Evolutionary conservation across 2,888 invertebrate genomes (phyloP).

Genomic region (Deilephila porcellus): DNA sequence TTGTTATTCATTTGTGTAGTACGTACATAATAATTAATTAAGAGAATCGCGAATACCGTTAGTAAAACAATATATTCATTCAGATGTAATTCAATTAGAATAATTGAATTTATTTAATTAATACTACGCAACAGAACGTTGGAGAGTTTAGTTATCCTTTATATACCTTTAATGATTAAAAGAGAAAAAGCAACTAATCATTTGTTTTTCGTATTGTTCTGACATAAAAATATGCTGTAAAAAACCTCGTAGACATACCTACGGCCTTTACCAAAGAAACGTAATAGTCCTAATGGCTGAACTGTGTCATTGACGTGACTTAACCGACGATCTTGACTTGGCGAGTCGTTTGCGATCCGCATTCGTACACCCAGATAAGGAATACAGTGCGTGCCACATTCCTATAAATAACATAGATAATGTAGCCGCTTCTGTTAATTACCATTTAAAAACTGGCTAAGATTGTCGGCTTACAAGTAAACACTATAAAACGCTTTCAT

Average conservation of each 20-base stretch:
- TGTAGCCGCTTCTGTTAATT: constrained; percentile 51
- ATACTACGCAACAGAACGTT: too few relatives aligned
- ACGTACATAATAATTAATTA: not conserved
- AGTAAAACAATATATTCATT: too few relatives aligned
- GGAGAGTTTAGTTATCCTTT: too few relatives aligned
- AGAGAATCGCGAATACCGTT: not conserved
- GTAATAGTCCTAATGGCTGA: not conserved
- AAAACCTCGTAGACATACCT: not conserved
- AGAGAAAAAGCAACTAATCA: too few relatives aligned
- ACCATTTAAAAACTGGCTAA: constrained; percentile 53
- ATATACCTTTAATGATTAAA: too few relatives aligned
- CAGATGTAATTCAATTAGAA: too few relatives aligned
- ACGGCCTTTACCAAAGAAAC: not conserved
- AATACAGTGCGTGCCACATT: constrained; percentile 53
- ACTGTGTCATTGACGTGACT: constrained; percentile 14
- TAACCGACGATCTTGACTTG: constrained; percentile 46
- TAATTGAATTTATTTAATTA: too few relatives aligned
- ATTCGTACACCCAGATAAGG: constrained; percentile 55
- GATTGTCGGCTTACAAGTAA: constrained; percentile 39
- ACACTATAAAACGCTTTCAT: constrained; percentile 41
- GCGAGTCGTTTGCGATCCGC: constrained; percentile 46
- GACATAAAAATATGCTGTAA: not conserved
- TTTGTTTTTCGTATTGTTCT: not conserved
- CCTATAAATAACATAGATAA: constrained; percentile 61
- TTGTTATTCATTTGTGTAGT: not conserved